These are phyloP conservation scores for Delphinus delphis DNA, from an alignment of 2,113 vertebrate genomes.

Conservation along the genomic window DNA sequence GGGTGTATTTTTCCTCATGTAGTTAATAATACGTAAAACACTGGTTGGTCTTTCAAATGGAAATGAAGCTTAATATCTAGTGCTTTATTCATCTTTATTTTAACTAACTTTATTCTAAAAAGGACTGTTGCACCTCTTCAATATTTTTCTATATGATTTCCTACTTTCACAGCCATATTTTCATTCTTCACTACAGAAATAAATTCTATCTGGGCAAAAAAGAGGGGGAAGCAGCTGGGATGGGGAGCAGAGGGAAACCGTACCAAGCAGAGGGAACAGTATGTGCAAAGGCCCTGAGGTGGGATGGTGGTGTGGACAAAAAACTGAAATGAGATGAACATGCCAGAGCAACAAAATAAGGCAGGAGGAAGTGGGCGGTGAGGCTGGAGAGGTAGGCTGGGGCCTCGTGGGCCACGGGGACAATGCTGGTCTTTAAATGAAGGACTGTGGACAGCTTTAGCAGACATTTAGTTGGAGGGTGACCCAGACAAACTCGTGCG, in stretches of 20 bases:
- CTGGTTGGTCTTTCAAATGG: background rate
- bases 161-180: background rate
- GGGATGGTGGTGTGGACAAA: background rate
- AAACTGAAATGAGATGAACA: background rate
- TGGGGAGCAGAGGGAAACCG: background rate
- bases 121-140: background rate
- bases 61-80: background rate
- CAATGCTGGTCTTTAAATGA: background rate
- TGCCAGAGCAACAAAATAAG: background rate
- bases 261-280: background rate
- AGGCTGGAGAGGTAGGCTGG: background rate
- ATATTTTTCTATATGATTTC: background rate
- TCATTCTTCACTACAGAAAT: background rate
- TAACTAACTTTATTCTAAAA: background rate
- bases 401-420: background rate
- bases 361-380: too few relatives aligned
- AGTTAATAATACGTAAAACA: background rate
- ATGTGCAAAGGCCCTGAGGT: background rate
- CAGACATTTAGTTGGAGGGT: background rate
- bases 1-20: background rate
- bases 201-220: background rate
- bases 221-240: background rate
- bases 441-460: background rate
- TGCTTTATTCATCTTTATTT: background rate
- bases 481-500: accelerated